Conservation (phyloP, 2,888 invertebrate genomes). For the Anoplius nigerrimus region DNA sequence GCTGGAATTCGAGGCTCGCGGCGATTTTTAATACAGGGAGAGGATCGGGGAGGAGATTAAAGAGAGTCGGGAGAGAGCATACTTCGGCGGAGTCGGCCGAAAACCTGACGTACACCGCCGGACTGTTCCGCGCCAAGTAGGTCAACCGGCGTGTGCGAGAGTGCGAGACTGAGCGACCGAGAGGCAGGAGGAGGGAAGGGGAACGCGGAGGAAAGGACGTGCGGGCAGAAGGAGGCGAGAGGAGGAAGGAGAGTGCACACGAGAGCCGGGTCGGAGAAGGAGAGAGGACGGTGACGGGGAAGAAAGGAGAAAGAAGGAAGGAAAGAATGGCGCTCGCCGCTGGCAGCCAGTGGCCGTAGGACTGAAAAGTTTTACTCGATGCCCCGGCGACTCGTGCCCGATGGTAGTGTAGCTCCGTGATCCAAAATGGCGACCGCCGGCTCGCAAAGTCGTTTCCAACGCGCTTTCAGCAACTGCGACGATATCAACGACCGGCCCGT, state of each 20-base stretch:
- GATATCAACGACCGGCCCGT: constrained; percentile 35
- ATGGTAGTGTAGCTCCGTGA: constrained; percentile 24
- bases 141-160: constrained; percentile 55
- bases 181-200: constrained; percentile 35
- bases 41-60: not conserved
- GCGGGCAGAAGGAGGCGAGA: constrained; percentile 25
- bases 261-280: not conserved
- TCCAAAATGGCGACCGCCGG: constrained; percentile 61
- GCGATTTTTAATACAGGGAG: not conserved
- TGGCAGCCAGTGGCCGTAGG: constrained; percentile 21
- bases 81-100: constrained; percentile 26
- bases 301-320: constrained; percentile 15
- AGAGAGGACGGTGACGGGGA: constrained; percentile 15
- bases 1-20: too few relatives aligned
- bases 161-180: constrained; percentile 49
- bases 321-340: constrained; percentile 47
- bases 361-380: constrained; percentile 6
- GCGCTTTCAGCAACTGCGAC: constrained; percentile 34
- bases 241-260: constrained; percentile 13
- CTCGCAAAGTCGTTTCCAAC: constrained; percentile 37
- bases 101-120: constrained; percentile 52
- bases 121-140: constrained; percentile 53
- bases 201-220: constrained; percentile 9
- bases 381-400: not conserved
- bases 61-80: constrained; percentile 3